phyloP scores from a whole-genome alignment of 2,888 invertebrate species.

The Helicoverpa assulta region DNA sequence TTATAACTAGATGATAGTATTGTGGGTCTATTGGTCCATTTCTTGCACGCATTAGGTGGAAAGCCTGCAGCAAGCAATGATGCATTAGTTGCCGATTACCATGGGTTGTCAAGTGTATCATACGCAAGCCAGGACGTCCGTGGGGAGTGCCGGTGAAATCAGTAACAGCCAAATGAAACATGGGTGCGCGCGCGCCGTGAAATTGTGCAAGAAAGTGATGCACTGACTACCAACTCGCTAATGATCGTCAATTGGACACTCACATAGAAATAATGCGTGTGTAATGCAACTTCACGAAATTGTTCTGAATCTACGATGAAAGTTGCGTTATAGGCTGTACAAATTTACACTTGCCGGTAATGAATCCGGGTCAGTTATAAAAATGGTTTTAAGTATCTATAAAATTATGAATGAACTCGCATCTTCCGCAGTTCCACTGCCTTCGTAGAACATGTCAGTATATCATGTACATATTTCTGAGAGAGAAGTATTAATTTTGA shows the following conservation, averaged over 20 bases:
- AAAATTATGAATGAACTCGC: not conserved
- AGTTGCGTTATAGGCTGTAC: conserved; percentile 13
- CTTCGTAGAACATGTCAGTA: no score
- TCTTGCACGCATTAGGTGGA: conserved; percentile 21
- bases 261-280: conserved; percentile 43
- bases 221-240: conserved; percentile 46
- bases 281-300: conserved; percentile 28
- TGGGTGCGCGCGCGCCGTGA: conserved; percentile 82
- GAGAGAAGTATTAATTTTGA: no score
- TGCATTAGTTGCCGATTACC: conserved; percentile 39
- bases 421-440: not conserved
- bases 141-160: conserved; percentile 81
- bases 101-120: conserved; percentile 60
- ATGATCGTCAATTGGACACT: conserved; percentile 53
- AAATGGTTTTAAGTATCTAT: not conserved
- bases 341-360: not conserved
- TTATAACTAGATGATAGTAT: no score
- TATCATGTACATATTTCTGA: no score
- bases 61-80: conserved; percentile 11
- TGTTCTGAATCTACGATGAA: conserved; percentile 25
- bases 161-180: conserved; percentile 74
- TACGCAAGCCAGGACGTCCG: conserved; percentile 74
- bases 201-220: conserved; percentile 87
- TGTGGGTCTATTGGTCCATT: not conserved
- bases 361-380: not conserved